Conservation (phyloP, 2,797 vertebrate genomes). For the Propithecus deckenii region DNA sequence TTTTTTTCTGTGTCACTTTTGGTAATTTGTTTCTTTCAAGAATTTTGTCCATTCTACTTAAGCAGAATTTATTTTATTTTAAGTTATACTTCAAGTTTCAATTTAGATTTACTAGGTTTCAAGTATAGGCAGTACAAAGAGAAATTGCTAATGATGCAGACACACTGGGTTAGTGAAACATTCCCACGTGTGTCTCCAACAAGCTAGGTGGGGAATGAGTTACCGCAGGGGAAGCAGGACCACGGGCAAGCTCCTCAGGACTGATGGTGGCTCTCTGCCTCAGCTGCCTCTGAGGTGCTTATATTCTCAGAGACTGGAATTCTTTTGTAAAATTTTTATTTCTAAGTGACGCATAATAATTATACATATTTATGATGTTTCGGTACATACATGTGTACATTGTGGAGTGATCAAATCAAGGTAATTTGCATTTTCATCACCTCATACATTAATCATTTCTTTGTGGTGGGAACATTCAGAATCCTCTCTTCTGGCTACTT, state of each 20-base stretch:
- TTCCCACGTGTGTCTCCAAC: too few species aligned
- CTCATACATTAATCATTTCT: neutral
- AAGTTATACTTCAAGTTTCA: neutral
- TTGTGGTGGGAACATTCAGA: neutral
- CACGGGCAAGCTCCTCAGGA: neutral
- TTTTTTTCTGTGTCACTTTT: neutral
- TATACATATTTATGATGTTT: neutral
- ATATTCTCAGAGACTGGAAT: neutral
- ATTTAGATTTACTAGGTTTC: neutral
- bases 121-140: neutral
- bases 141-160: neutral
- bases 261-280: neutral
- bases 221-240: fast-evolving
- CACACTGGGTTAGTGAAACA: neutral
- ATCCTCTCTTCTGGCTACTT: neutral
- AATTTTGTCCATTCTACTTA: neutral
- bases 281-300: neutral
- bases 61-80: neutral
- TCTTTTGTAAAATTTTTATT: neutral
- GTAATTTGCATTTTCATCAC: neutral
- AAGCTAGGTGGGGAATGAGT: neutral
- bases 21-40: neutral
- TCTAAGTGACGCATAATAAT: neutral
- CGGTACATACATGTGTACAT: neutral
- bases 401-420: neutral